These are phyloP conservation scores for Anoplopoma fimbria DNA, from an alignment of 2,113 vertebrate genomes.

Conservation along the genomic window DNA sequence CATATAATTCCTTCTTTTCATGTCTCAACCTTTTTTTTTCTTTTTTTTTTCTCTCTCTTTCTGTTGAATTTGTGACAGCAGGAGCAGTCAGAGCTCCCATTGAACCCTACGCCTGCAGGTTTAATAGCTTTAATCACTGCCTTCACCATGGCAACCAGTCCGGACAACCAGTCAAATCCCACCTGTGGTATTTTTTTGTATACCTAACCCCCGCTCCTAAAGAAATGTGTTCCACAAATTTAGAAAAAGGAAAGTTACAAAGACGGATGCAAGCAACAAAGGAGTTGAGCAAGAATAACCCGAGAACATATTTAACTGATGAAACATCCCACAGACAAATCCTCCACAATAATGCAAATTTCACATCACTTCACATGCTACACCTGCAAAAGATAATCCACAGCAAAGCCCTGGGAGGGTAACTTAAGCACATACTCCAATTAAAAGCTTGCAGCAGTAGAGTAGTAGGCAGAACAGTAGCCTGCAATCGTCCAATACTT, in stretches of 20 bases:
- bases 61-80: constrained; percentile 73
- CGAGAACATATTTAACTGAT: constrained; percentile 28
- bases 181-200: constrained; percentile 59
- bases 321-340: constrained; percentile 33
- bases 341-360: constrained; percentile 21
- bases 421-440: constrained; percentile 4
- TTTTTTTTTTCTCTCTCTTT: constrained; percentile 16
- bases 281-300: constrained; percentile 5
- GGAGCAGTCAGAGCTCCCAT: constrained; percentile 69
- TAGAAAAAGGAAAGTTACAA: constrained; percentile 12
- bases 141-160: constrained; percentile 78
- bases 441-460: neutral
- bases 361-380: constrained; percentile 36
- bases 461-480: neutral
- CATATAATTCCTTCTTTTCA: constrained; percentile 52
- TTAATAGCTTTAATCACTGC: constrained; percentile 78
- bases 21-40: constrained; percentile 31
- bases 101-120: constrained; percentile 74
- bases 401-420: constrained; percentile 19
- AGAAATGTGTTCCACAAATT: constrained; percentile 6
- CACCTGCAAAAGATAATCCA: constrained; percentile 35
- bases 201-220: constrained; percentile 23
- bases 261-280: constrained; percentile 26
- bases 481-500: neutral
- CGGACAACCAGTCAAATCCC: constrained; percentile 69